Conservation (phyloP, 2,797 vertebrate species). For the Benthosema pterotum region DNA sequence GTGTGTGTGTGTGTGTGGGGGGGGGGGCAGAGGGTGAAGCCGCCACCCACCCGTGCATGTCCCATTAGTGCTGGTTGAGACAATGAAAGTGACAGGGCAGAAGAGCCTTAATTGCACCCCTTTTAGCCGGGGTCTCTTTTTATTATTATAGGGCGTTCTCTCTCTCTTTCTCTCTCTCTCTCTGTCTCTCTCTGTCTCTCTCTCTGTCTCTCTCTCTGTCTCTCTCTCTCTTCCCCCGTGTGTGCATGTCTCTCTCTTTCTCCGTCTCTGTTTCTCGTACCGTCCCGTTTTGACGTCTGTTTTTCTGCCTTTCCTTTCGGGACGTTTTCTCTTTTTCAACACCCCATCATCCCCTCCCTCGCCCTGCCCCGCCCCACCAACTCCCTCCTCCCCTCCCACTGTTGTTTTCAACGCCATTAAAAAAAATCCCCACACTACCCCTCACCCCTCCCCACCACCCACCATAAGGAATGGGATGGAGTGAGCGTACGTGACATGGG, state of each 20-base stretch:
- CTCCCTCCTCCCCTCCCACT: too few species aligned
- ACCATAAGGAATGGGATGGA: too few species aligned
- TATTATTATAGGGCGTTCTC: conserved; percentile 35
- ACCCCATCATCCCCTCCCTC: too few species aligned
- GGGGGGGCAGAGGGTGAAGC: conserved; percentile 39
- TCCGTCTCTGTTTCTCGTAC: conserved; percentile 7
- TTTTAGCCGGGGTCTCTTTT: conserved; percentile 56
- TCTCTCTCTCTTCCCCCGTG: background rate
- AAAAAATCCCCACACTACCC: too few species aligned
- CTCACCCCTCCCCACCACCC: background rate
- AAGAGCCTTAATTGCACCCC: conserved; percentile 72
- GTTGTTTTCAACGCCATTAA: too few species aligned
- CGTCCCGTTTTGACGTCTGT: background rate
- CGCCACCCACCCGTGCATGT: conserved; percentile 20
- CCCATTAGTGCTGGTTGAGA: conserved; percentile 67
- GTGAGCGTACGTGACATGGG: too few species aligned
- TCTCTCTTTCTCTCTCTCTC: conserved; percentile 15
- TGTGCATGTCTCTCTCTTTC: background rate
- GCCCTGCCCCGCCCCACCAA: too few species aligned
- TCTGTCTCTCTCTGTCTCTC: background rate
- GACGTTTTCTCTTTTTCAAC: conserved; percentile 1
- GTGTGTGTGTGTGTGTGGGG: conserved; percentile 48
- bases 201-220: conserved; percentile 19
- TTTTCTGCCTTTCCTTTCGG: background rate
- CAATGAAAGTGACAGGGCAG: conserved; percentile 74